Base-by-base conservation (phyloP, 2,113 vertebrate species). In the Motacilla tschutschensis region DNA sequence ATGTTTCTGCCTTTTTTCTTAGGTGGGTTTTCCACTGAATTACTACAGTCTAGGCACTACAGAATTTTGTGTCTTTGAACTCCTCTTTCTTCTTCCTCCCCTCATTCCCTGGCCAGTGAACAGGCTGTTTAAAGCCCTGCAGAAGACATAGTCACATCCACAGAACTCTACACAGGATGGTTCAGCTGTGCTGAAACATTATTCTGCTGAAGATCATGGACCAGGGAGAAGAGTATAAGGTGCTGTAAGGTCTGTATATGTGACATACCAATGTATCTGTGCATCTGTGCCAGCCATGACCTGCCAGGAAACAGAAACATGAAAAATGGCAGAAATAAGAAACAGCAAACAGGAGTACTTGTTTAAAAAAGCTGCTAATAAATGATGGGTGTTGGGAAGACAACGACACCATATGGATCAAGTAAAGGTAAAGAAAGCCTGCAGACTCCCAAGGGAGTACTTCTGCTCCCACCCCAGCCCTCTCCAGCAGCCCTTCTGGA, bases 361-460 rank as follows among this genome's bases (percentile, higher is more conserved):
- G 20, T 58, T 83, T 28, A 67, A 63, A 53, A 28, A 79, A 83
- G 18, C 14, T 83, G 17, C 33, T 74, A 40, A 59, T 13, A 41
- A 69, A 29, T 10, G 2, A 57, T 64, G 28, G 2, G 10, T n/a
- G 4, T 63, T 64, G 33, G 21, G 28, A 74, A 62, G 36, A 33
- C 8, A 55, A 5, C 0, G 1, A 7, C 14, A 63, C 40, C 18
- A 21, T 19, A 69, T 25, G 16, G 38, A 35, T 48, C 40, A 53
- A 38, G 38, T 33, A 26, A 76, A 72, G 17, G 6, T 12, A 73
- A 41, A 59, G n/a, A 65, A 82, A 69, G 44, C 8, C 21, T 5
- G 3, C 5, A 43, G 9, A 15, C 2, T 43, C 12, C 13, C 1
- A 6, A 16, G 13, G 5, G 3, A 46, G 14, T 15, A 17, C 12